A percentile compares a stretch with the other conserved stretches of the same genome.
These are phyloP conservation scores for Brachyhypopomus gauderio DNA, from an alignment of 2,113 vertebrate genomes.

Conservation along the genomic window DNA sequence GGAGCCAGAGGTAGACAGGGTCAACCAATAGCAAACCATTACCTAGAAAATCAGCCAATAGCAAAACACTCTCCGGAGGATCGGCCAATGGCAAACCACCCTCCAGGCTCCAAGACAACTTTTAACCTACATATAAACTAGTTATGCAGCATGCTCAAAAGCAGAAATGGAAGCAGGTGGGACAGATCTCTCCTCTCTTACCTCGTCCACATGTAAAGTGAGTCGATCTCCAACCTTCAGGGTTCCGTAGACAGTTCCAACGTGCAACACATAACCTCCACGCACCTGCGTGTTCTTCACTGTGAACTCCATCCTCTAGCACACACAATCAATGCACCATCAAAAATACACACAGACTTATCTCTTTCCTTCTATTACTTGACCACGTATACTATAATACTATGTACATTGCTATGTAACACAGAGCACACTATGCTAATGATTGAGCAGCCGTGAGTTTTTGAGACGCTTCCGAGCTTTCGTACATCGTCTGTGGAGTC, in stretches of 20 bases:
- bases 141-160: no score
- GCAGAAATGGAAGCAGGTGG: neutral
- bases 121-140: no score
- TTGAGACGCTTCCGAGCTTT: neutral
- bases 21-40: neutral
- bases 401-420: no score
- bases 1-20: neutral
- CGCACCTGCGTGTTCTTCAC: conserved; percentile 95
- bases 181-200: conserved; percentile 59
- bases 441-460: no score
- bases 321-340: neutral
- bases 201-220: conserved; percentile 88
- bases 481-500: conserved; percentile 87
- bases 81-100: no score
- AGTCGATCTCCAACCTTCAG: conserved; percentile 89
- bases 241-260: conserved; percentile 87
- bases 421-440: no score
- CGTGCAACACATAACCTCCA: conserved; percentile 90
- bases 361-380: neutral
- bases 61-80: no score
- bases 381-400: neutral
- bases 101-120: no score
- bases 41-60: no score
- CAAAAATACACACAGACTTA: neutral
- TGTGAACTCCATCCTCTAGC: conserved; percentile 90